Conservation (phyloP, 1,140 invertebrate genomes). For the Lasaia peninsularis region DNA sequence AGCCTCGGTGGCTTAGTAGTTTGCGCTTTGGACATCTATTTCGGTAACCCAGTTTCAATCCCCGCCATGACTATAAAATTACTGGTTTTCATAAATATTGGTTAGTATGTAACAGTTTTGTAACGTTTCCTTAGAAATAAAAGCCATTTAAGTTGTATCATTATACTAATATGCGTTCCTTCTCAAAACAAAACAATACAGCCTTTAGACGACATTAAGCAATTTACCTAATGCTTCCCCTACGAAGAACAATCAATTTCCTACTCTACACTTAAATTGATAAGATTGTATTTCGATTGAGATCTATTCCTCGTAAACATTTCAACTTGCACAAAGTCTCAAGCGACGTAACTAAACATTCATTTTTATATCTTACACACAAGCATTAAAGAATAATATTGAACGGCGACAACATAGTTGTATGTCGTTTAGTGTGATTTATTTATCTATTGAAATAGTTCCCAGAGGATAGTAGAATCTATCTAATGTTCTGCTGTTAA, state of each 20-base stretch:
- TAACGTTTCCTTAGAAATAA: neutral
- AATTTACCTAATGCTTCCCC: slow-evolving; percentile 19
- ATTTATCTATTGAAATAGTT: slow-evolving; percentile 59
- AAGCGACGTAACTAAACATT: neutral
- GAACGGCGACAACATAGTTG: neutral
- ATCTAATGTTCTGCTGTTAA: slow-evolving; percentile 72
- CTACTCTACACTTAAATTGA: slow-evolving; percentile 10
- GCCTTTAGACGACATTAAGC: slow-evolving; percentile 27
- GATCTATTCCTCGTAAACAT: neutral
- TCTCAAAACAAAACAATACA: slow-evolving; percentile 18
- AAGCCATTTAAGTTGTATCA: slow-evolving; percentile 11
- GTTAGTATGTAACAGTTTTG: neutral
- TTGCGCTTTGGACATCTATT: no score
- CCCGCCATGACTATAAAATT: no score
- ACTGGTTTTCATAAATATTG: no score
- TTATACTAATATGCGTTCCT: slow-evolving; percentile 12
- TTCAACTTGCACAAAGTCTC: slow-evolving; percentile 25
- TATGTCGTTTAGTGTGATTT: slow-evolving; percentile 9
- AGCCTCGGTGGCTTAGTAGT: no score
- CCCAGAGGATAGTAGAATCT: slow-evolving; percentile 54
- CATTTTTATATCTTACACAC: slow-evolving; percentile 3
- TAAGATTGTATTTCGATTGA: slow-evolving; percentile 50
- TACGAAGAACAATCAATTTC: neutral
- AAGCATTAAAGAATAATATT: neutral
- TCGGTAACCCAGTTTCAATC: no score